Percentiles rank a stretch among this genome's conserved stretches.
phyloP scores from a whole-genome alignment of 2,113 vertebrate genomes.

The Emberiza fucata region DNA sequence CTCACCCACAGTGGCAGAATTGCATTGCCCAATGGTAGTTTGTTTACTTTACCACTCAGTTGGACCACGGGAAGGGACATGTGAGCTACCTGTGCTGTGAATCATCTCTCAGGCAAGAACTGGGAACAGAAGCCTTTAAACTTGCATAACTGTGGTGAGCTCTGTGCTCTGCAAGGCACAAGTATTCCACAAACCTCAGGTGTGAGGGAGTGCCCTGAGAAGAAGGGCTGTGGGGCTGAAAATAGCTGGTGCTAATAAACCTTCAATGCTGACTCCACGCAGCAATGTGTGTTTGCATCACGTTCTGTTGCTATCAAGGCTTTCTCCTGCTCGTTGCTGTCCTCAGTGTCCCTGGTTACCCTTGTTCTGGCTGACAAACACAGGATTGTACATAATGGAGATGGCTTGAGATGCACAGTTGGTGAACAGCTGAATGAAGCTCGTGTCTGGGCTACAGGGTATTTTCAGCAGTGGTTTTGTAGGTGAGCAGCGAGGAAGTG shows the following conservation, averaged over 20 bases:
- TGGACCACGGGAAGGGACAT: background rate
- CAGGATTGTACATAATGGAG: background rate
- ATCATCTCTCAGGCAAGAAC: background rate
- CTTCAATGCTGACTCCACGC: rapidly evolving
- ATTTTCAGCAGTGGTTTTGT: background rate
- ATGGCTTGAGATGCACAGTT: background rate
- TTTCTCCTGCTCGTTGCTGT: background rate
- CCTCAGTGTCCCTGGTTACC: background rate
- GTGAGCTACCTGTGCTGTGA: background rate
- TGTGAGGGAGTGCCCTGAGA: background rate
- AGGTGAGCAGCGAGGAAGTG: background rate
- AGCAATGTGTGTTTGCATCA: rapidly evolving
- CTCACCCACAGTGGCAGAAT: background rate
- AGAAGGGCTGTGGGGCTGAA: background rate
- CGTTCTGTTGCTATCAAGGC: background rate
- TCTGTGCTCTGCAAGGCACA: background rate
- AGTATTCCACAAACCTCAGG: background rate
- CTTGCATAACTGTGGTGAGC: background rate
- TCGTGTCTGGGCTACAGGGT: rapidly evolving
- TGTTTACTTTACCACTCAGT: rapidly evolving
- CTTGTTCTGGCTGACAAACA: background rate
- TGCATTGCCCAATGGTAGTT: background rate
- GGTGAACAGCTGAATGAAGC: background rate
- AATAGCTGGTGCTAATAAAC: background rate
- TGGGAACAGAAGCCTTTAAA: background rate